Conservation (phyloP, 2,888 invertebrate species). For the Tenthredo livida region DNA sequence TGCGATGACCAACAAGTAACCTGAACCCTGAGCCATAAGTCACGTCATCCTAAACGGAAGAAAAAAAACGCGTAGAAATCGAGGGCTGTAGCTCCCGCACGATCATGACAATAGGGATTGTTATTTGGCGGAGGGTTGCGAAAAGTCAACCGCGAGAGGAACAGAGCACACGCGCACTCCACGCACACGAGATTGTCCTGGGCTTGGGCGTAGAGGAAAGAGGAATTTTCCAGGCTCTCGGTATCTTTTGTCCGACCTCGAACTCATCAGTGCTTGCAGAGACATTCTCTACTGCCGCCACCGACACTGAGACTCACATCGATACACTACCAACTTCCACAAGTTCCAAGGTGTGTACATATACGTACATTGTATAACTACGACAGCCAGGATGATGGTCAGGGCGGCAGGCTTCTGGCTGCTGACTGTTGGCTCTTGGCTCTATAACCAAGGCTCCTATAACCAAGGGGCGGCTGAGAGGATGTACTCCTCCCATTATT, state of each 20-base stretch:
- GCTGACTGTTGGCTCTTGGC: background rate
- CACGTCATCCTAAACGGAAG: background rate
- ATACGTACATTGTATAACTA: background rate
- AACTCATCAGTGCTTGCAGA: constrained; percentile 49
- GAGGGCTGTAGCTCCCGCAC: constrained; percentile 11
- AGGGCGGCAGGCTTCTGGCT: constrained; percentile 17
- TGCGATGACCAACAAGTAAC: constrained; percentile 5
- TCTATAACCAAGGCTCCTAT: constrained; percentile 12
- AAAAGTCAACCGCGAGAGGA: constrained; percentile 45
- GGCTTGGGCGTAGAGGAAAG: constrained; percentile 15
- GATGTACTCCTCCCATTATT: constrained; percentile 42
- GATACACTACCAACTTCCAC: background rate
- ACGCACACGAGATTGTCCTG: constrained; percentile 35
- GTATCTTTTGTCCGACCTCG: constrained; percentile 51
- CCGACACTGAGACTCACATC: constrained; percentile 38
- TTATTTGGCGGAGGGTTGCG: constrained; percentile 38
- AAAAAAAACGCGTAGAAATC: background rate
- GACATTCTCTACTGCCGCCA: constrained; percentile 26
- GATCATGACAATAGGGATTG: constrained; percentile 43
- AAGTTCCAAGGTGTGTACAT: background rate
- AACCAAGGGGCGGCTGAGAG: constrained; percentile 16
- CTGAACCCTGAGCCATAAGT: background rate
- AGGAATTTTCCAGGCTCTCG: constrained; percentile 42
- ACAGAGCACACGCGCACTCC: constrained; percentile 19
- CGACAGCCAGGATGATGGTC: constrained; percentile 15